A percentile compares a stretch with the other conserved stretches of the same genome.
Evolutionary conservation across 2,797 vertebrate species (phyloP).

Genomic region (Phataginus tetradactyla): DNA sequence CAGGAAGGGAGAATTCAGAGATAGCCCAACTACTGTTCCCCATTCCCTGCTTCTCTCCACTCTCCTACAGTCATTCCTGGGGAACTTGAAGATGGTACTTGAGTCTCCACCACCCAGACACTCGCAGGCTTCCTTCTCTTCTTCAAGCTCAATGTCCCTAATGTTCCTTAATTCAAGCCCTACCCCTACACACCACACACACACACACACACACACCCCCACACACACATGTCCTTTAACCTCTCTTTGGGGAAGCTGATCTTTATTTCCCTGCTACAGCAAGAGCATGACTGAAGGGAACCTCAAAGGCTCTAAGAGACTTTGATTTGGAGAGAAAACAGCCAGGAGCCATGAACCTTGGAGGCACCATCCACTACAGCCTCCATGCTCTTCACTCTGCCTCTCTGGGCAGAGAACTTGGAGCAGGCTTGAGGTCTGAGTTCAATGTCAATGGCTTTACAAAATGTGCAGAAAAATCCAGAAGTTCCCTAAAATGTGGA

Average conservation of each 20-base stretch:
- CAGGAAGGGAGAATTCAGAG: neutral
- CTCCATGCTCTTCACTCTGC: neutral
- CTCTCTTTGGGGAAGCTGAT: neutral
- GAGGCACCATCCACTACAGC: neutral
- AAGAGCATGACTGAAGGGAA: neutral
- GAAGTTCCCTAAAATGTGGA: neutral
- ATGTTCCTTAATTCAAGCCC: neutral
- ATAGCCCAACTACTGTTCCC: neutral
- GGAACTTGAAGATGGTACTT: neutral
- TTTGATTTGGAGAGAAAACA: neutral
- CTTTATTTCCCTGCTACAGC: neutral
- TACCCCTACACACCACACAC: neutral
- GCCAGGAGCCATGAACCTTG: neutral
- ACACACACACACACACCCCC: too few relatives aligned
- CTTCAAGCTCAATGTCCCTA: neutral
- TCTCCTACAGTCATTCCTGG: neutral
- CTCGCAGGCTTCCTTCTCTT: neutral
- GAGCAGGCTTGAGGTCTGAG: neutral
- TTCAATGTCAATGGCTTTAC: neutral
- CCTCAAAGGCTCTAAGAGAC: neutral
- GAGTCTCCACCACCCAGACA: neutral
- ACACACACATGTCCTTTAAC: neutral
- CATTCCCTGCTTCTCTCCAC: neutral
- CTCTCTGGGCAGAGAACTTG: neutral
- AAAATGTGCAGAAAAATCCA: neutral